These are phyloP conservation scores for Hydrophis major DNA, from an alignment of 2,797 vertebrate species.

Conservation along the genomic window DNA sequence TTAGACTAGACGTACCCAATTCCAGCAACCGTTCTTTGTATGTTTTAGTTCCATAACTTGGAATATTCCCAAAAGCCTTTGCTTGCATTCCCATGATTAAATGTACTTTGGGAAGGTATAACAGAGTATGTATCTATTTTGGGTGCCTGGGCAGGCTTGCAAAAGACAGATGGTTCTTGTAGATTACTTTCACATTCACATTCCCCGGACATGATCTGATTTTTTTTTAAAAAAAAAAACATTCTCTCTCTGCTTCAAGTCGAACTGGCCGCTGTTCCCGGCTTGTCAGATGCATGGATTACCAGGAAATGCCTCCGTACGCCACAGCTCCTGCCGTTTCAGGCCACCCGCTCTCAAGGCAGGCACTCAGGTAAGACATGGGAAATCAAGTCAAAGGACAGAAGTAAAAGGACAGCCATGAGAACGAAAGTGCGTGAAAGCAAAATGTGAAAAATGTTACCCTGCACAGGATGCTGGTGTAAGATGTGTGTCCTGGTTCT, in stretches of 20 bases:
- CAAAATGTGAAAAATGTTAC: not conserved
- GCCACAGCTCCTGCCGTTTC: constrained; percentile 65
- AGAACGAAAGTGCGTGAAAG: no score
- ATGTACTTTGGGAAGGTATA: not conserved
- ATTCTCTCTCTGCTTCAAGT: not conserved
- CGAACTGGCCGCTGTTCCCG: not conserved
- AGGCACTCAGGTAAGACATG: constrained; percentile 52
- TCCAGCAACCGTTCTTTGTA: rapidly evolving
- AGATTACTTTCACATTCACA: not conserved
- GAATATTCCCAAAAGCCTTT: not conserved
- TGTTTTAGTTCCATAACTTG: not conserved
- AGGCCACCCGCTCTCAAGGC: constrained; percentile 71
- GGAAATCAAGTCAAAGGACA: not conserved
- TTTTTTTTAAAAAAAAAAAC: not conserved
- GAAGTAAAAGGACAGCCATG: not conserved
- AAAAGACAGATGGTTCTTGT: not conserved
- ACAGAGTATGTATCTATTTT: not conserved
- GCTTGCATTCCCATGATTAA: not conserved
- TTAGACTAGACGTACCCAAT: not conserved
- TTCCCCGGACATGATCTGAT: not conserved
- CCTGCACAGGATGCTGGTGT: rapidly evolving
- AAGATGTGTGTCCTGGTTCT: not conserved
- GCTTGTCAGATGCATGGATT: constrained; percentile 9
- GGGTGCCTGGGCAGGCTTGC: not conserved
- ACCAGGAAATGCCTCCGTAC: constrained; percentile 5